Evolutionary conservation across 2,113 vertebrate species (phyloP).

Genomic region (Glareola pratincola): DNA sequence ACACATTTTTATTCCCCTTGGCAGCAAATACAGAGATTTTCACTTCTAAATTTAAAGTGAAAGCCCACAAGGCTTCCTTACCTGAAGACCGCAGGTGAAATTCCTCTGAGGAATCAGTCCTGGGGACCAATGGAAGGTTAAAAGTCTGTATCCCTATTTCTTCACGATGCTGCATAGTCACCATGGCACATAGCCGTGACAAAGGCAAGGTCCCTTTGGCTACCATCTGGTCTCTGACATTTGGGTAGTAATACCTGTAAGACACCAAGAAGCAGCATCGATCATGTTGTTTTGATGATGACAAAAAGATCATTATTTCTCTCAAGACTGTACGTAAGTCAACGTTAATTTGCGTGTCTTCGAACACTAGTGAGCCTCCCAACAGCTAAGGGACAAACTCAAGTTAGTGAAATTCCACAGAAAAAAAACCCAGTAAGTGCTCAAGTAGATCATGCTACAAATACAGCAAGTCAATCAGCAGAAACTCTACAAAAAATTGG

Average conservation of each 20-base stretch:
- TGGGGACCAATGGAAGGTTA: constrained; percentile 83
- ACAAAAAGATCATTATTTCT: background rate
- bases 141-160: constrained; percentile 82
- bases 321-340: background rate
- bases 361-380: background rate
- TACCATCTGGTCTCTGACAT: constrained; percentile 92
- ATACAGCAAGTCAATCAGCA: background rate
- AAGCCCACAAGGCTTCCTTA: constrained; percentile 42
- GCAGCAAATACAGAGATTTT: background rate
- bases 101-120: constrained; percentile 63
- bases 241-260: constrained; percentile 95
- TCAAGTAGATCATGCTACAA: background rate
- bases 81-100: constrained; percentile 78
- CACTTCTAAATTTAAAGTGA: background rate
- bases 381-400: background rate
- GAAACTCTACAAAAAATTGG: background rate
- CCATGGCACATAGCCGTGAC: constrained; percentile 91
- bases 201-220: constrained; percentile 87
- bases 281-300: background rate
- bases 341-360: background rate
- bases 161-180: constrained; percentile 84
- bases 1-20: background rate
- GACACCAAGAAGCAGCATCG: background rate
- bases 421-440: background rate
- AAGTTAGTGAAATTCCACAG: background rate